Percentiles rank a stretch among this genome's conserved stretches.
These are phyloP conservation scores for Rhynchonycteris naso DNA, from an alignment of 2,797 vertebrate genomes.

Conservation along the genomic window DNA sequence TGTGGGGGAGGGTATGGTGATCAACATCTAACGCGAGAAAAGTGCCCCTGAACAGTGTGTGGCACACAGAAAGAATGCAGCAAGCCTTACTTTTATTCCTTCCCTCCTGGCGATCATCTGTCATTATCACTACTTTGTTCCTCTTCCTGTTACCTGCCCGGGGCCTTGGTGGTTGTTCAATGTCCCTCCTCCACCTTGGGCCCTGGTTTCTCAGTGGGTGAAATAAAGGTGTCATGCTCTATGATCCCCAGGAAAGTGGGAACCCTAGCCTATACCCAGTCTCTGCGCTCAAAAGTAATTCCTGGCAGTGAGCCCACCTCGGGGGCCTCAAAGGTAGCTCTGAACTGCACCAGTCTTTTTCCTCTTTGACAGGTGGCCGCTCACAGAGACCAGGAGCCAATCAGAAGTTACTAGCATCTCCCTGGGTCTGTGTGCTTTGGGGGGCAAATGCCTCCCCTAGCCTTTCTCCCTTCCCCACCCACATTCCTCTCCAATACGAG, in stretches of 20 bases:
- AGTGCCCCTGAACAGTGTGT: fast-evolving
- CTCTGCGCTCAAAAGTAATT: neutral
- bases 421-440: neutral
- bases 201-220: neutral
- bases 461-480: neutral
- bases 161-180: fast-evolving
- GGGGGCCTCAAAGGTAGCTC: neutral
- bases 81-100: neutral
- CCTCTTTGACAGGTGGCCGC: neutral
- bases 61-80: fast-evolving
- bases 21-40: neutral
- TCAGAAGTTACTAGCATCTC: neutral
- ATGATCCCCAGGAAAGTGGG: neutral
- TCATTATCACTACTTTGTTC: neutral
- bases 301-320: neutral
- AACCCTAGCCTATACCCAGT: neutral
- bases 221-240: neutral
- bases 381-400: neutral
- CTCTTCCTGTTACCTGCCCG: neutral
- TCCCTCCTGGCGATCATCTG: neutral
- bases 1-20: neutral
- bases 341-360: neutral
- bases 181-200: neutral
- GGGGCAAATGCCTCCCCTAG: neutral
- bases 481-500: neutral